A percentile compares a stretch with the other conserved stretches of the same genome.
Conservation (phyloP, 2,888 invertebrate species). For the Hermaeophaga mercurialis region DNA sequence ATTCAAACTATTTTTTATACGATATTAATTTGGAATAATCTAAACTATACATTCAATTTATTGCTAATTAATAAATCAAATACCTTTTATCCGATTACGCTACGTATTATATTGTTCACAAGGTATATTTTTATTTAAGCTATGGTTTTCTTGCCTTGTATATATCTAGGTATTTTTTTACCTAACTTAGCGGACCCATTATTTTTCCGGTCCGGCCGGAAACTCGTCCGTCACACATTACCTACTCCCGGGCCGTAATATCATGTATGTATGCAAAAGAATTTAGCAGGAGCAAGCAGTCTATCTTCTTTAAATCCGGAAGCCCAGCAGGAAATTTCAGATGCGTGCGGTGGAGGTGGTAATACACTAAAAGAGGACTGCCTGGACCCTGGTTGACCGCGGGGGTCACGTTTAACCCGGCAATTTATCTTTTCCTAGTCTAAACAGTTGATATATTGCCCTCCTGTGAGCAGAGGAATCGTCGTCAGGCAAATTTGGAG, state of each 20-base stretch:
- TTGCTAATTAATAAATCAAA: no score
- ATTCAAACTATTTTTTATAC: no score
- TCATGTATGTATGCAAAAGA: constrained; percentile 30
- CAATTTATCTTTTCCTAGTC: constrained; percentile 35
- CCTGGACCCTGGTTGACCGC: constrained; percentile 35
- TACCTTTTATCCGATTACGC: no score
- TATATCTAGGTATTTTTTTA: no score
- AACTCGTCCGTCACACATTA: constrained; percentile 12
- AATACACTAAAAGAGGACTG: constrained; percentile 24
- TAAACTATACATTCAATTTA: no score
- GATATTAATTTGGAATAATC: no score
- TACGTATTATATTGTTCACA: no score
- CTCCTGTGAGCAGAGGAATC: constrained; percentile 20
- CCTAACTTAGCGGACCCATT: no score
- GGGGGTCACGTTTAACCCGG: constrained; percentile 34
- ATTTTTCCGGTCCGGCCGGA: constrained; percentile 13
- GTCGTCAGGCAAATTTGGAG: constrained; percentile 25
- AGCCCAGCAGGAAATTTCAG: constrained; percentile 48
- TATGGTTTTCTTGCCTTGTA: no score
- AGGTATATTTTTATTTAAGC: no score
- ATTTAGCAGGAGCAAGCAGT: constrained; percentile 24
- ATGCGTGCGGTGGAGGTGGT: constrained; percentile 41
- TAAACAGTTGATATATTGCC: constrained; percentile 32
- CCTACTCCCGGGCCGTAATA: constrained; percentile 12
- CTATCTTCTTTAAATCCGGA: constrained; percentile 43